phyloP scores from a whole-genome alignment of 1,140 invertebrate genomes.

The Capitella teleta region DNA sequence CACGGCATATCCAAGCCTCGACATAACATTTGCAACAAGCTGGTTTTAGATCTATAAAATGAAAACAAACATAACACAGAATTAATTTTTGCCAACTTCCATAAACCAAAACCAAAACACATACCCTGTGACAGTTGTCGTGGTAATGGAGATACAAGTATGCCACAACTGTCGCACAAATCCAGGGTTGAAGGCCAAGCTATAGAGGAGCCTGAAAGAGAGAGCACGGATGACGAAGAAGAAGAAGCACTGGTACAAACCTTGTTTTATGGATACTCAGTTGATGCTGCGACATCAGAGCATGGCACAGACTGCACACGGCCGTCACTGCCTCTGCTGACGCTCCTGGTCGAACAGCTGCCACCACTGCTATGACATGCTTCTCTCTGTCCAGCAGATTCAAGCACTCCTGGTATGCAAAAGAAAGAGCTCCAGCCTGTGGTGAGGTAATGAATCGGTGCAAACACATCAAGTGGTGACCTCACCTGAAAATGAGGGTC shows the following conservation, averaged over 20 bases:
- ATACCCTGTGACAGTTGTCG: slow-evolving; percentile 53
- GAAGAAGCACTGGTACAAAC: slow-evolving; percentile 19
- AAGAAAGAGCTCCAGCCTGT: no score
- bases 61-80: no score
- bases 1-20: slow-evolving; percentile 53
- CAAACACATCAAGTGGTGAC: no score
- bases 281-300: slow-evolving; percentile 61
- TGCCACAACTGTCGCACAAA: slow-evolving; percentile 74
- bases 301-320: slow-evolving; percentile 65
- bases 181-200: slow-evolving; percentile 68
- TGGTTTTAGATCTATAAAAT: no score
- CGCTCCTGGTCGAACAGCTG: slow-evolving; percentile 26
- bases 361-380: slow-evolving; percentile 51
- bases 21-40: slow-evolving; percentile 61
- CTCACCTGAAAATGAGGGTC: no score
- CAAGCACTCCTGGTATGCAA: slow-evolving; percentile 44
- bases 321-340: slow-evolving; percentile 33
- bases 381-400: slow-evolving; percentile 55
- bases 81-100: not conserved
- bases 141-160: slow-evolving; percentile 42
- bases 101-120: slow-evolving; percentile 9
- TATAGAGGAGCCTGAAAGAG: slow-evolving; percentile 62
- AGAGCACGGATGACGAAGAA: not conserved
- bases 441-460: no score
- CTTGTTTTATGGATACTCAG: slow-evolving; percentile 63